A percentile compares a stretch with the other conserved stretches of the same genome.
Conservation (phyloP, 2,888 invertebrate species). For the Leptarthrus brevirostris region DNA sequence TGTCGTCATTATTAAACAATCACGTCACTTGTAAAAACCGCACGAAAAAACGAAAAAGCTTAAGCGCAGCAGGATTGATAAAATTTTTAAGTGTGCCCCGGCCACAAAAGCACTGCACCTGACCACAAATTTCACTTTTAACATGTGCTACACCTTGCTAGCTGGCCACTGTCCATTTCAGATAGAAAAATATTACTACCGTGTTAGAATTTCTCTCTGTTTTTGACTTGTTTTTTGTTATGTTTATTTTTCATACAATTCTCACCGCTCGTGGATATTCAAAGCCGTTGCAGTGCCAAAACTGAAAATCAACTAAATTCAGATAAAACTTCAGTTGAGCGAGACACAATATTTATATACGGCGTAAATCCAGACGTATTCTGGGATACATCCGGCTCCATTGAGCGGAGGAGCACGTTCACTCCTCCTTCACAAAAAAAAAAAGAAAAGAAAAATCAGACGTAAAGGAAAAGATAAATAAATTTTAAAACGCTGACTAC, state of each 20-base stretch:
- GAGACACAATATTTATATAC: no score
- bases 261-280: conserved; percentile 18
- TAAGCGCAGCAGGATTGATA: no score
- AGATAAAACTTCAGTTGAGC: background rate
- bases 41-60: no score
- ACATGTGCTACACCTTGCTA: background rate
- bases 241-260: conserved; percentile 19
- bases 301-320: conserved; percentile 37
- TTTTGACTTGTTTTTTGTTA: background rate
- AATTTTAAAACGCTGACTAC: no score
- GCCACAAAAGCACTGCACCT: conserved; percentile 17
- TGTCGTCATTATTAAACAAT: conserved; percentile 18
- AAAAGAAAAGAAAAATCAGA: no score
- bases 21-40: conserved; percentile 17
- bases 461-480: no score
- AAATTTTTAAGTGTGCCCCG: no score
- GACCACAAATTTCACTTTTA: conserved; percentile 20
- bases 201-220: background rate
- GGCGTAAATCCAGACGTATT: no score
- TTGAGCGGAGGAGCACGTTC: no score
- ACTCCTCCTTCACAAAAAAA: no score
- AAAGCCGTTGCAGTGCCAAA: conserved; percentile 49
- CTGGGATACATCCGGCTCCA: no score
- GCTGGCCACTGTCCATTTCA: background rate
- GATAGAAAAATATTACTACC: background rate